Evolutionary conservation across 2,113 vertebrate genomes (phyloP), one percentile per base, ranked within the genome.

Genomic region (Naja naja): DNA sequence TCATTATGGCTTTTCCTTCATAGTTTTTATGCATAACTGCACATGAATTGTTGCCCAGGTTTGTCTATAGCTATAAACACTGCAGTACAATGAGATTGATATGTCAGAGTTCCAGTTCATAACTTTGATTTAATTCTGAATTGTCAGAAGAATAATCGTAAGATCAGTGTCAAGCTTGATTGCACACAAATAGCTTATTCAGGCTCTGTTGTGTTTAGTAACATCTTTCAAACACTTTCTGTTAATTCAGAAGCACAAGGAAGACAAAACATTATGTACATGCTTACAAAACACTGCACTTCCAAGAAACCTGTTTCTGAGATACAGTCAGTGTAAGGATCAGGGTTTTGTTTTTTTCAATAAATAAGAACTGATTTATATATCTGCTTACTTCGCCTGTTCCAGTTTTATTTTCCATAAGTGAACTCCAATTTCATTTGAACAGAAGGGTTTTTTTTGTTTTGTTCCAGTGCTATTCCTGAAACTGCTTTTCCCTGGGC

Each of bases 41-140:
- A 90, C 58, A 23, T 58, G 53, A 92, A 89, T 89, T 69, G 85
- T 49, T 3, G 52, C 39, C 27, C 39, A 22, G 64, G 34, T 60
- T 93, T 90, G 45, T 56, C 89, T 30, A 34, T 53, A 52, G 47
- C 81, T 85, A 45, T 49, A 64, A 30, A 47, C 16, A 1, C 55
- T 87, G 6, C 81, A 53, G 34, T 81, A 43, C 74, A 43, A 81
- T 27, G 55, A 53, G 55, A n/a, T 55, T 86, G 74, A 85, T 81
- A 53, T 90, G 89, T 34, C 4, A 93, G 88, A 89, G 81, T 56
- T 93, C 74, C 81, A 90, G 89, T 85, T 93, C 60, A 25, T 93
- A 90, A 64, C 23, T 89, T 93, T 87, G 89, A 86, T 90, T 87
- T 93, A 87, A 93, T 87, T 90, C 55, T 90, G 92, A 90, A 90